A percentile compares a stretch with the other conserved stretches of the same genome.
These are phyloP conservation scores for Formica aserva DNA, from an alignment of 2,888 invertebrate genomes.

Conservation along the genomic window DNA sequence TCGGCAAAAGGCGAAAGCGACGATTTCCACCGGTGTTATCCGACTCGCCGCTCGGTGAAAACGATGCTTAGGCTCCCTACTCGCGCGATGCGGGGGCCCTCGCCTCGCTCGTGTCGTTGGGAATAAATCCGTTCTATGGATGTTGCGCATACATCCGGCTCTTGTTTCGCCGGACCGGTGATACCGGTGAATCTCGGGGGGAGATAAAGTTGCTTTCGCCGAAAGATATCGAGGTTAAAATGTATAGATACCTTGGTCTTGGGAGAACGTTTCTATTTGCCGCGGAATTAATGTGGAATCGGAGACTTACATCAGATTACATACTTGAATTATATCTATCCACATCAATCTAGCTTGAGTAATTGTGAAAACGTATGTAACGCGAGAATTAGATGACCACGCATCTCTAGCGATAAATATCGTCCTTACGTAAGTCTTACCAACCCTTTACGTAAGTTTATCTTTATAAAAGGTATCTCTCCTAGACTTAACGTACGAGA, in stretches of 20 bases:
- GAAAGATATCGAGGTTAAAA: conserved; percentile 60
- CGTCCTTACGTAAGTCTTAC: conserved; percentile 39
- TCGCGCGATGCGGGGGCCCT: neutral
- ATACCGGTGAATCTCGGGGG: conserved; percentile 43
- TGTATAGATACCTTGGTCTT: conserved; percentile 12
- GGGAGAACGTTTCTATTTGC: conserved; percentile 20
- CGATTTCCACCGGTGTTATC: conserved; percentile 65
- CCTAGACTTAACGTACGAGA: neutral
- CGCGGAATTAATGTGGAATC: neutral
- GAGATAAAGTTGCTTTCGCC: conserved; percentile 51
- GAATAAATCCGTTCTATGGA: conserved; percentile 51
- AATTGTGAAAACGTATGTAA: conserved; percentile 34
- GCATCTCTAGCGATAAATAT: conserved; percentile 25
- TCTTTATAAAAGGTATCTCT: neutral
- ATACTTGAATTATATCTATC: conserved; percentile 6
- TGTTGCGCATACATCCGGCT: conserved; percentile 25
- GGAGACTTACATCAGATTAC: conserved; percentile 15
- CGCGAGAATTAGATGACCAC: conserved; percentile 39
- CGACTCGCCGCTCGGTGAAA: conserved; percentile 67
- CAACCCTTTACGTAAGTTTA: conserved; percentile 33
- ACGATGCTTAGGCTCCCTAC: conserved; percentile 58
- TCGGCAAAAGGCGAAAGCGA: conserved; percentile 71
- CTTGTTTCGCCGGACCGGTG: conserved; percentile 45
- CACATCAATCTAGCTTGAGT: neutral
- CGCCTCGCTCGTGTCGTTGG: conserved; percentile 14